A percentile compares a stretch with the other conserved stretches of the same genome.
phyloP scores from a whole-genome alignment of 2,888 invertebrate species.

The Eilema sororculum region DNA sequence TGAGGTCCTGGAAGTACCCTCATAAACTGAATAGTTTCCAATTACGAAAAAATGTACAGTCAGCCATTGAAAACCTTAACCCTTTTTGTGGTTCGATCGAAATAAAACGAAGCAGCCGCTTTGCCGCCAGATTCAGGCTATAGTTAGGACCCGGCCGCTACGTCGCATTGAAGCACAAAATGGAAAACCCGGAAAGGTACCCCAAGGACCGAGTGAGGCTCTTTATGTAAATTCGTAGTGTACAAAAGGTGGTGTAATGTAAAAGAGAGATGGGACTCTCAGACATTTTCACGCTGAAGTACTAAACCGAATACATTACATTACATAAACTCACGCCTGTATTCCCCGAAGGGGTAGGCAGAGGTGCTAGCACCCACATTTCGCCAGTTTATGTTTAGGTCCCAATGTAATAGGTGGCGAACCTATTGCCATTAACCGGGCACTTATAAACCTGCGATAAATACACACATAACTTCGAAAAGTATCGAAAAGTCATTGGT shows the following conservation, averaged over 20 bases:
- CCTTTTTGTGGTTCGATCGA: constrained; percentile 68
- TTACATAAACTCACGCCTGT: too few species aligned
- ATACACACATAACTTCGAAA: too few species aligned
- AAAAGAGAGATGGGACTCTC: constrained; percentile 76
- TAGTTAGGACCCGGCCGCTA: constrained; percentile 64
- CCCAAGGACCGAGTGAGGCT: constrained; percentile 77
- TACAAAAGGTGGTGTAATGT: constrained; percentile 80
- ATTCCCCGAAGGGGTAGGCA: too few species aligned
- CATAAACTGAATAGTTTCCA: constrained; percentile 56
- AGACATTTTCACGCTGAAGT: constrained; percentile 66
- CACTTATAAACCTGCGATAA: too few species aligned
- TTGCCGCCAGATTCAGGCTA: constrained; percentile 70
- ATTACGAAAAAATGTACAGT: constrained; percentile 59
- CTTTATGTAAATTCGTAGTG: constrained; percentile 82
- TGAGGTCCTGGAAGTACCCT: constrained; percentile 41
- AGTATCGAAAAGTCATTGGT: too few species aligned
- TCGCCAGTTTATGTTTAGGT: too few species aligned
- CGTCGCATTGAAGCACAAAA: constrained; percentile 81
- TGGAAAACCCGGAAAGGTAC: constrained; percentile 81
- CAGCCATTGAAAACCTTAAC: constrained; percentile 52
- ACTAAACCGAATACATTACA: constrained; percentile 55
- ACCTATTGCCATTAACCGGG: too few species aligned
- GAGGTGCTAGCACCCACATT: too few species aligned
- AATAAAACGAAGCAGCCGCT: constrained; percentile 73
- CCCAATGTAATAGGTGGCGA: too few species aligned